Evolutionary conservation across 2,888 invertebrate genomes (phyloP).

Genomic region (Mythimna ferrago): DNA sequence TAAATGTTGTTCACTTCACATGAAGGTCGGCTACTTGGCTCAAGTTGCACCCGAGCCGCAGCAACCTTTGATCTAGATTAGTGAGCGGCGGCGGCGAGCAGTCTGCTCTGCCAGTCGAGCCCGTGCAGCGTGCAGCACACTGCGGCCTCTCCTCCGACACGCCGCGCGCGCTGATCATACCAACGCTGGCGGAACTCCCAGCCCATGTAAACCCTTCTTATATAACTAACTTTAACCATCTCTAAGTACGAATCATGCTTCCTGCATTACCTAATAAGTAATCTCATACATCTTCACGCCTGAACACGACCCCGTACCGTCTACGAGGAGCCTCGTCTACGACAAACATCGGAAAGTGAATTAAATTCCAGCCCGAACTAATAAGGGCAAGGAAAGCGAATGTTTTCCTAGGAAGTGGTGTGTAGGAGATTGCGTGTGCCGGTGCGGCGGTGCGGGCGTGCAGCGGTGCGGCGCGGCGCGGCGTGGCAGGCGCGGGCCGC

Average conservation of each 20-base stretch:
- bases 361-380: constrained; percentile 68
- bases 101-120: constrained; percentile 53
- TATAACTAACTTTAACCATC: constrained; percentile 43
- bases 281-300: constrained; percentile 3
- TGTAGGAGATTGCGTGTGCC: constrained; percentile 70
- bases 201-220: constrained; percentile 59
- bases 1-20: constrained; percentile 39
- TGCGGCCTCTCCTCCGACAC: constrained; percentile 7
- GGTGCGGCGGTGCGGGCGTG: constrained; percentile 67
- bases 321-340: constrained; percentile 19
- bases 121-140: constrained; percentile 33
- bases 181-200: constrained; percentile 26
- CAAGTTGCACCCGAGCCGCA: constrained; percentile 58
- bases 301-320: not conserved
- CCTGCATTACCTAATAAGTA: constrained; percentile 23
- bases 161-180: constrained; percentile 7
- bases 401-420: constrained; percentile 72
- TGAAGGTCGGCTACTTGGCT: constrained; percentile 61
- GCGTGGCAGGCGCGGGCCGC: constrained; percentile 70
- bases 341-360: constrained; percentile 68
- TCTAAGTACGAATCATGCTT: constrained; percentile 25
- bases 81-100: constrained; percentile 50
- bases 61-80: constrained; percentile 63
- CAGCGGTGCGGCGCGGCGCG: constrained; percentile 63
- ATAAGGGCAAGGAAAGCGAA: constrained; percentile 77